A percentile compares a stretch with the other conserved stretches of the same genome.
Evolutionary conservation across 2,888 invertebrate species (phyloP).

Genomic region (Leucozona laternaria): DNA sequence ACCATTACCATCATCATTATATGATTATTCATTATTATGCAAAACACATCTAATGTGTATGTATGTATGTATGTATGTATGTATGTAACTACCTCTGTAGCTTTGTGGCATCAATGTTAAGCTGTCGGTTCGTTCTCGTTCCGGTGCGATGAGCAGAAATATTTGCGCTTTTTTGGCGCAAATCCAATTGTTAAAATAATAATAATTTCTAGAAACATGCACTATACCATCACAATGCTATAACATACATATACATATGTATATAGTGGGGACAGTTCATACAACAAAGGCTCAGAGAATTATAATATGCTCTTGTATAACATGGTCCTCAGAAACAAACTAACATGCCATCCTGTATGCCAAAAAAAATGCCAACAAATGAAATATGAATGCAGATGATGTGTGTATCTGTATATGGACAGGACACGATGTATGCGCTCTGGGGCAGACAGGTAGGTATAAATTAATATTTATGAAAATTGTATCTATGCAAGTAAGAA

Average conservation of each 20-base stretch:
- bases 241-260: not conserved
- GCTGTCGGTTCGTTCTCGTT: conserved; percentile 49
- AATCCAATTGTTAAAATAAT: conserved; percentile 74
- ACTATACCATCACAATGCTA: not conserved
- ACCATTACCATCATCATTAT: no score
- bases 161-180: conserved; percentile 66
- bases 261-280: not conserved
- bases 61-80: not conserved
- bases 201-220: conserved; percentile 62
- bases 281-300: conserved; percentile 1
- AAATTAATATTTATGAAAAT: conserved; percentile 38
- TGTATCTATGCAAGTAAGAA: not conserved
- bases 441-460: conserved; percentile 36
- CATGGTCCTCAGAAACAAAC: conserved; percentile 31
- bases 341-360: conserved; percentile 28
- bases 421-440: conserved; percentile 41
- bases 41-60: not conserved
- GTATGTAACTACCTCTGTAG: not conserved
- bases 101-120: conserved; percentile 36
- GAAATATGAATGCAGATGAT: conserved; percentile 67
- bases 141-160: conserved; percentile 61
- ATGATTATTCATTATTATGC: conserved; percentile 27
- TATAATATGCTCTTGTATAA: conserved; percentile 43
- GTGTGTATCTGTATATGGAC: conserved; percentile 57
- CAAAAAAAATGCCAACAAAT: conserved; percentile 63